Evolutionary conservation across 2,797 vertebrate species (phyloP).

Genomic region (Ctenopoma multispine): DNA sequence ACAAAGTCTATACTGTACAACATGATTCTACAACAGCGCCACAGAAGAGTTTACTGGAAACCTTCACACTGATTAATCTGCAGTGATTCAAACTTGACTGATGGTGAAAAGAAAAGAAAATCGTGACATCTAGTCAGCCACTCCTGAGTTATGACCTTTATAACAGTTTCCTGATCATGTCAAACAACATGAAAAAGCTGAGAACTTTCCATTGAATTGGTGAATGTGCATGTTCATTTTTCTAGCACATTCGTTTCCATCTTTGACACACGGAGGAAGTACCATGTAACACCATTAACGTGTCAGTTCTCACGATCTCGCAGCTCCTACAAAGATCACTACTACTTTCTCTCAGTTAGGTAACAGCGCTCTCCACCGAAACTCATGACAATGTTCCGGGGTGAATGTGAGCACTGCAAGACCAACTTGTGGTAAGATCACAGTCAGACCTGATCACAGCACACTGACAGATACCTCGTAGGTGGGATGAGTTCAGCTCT

Average conservation of each 20-base stretch:
- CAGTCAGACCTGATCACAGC: conserved; percentile 56
- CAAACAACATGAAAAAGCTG: conserved; percentile 19
- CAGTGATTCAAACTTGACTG: conserved; percentile 28
- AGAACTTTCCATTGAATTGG: conserved; percentile 23
- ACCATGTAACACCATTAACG: conserved; percentile 14
- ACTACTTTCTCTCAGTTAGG: conserved; percentile 24
- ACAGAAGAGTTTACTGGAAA: conserved; percentile 57
- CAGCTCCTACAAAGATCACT: conserved; percentile 30
- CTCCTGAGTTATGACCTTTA: conserved; percentile 26
- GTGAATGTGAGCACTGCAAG: conserved; percentile 38
- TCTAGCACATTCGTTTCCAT: conserved; percentile 31
- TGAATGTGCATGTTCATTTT: not conserved
- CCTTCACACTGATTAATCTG: conserved; percentile 42
- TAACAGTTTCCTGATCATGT: conserved; percentile 19
- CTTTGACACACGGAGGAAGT: conserved; percentile 22
- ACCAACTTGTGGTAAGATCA: conserved; percentile 52
- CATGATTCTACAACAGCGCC: conserved; percentile 44
- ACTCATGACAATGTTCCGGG: conserved; percentile 58
- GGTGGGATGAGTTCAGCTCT: conserved; percentile 52
- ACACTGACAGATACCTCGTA: conserved; percentile 49
- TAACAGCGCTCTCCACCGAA: conserved; percentile 51
- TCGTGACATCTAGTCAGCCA: conserved; percentile 36
- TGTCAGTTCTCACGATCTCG: conserved; percentile 54
- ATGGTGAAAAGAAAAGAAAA: not conserved
- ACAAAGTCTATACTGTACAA: conserved; percentile 59